These are phyloP conservation scores for Caenorhabditis remanei DNA, from an alignment of 1,140 invertebrate species.

Conservation along the genomic window DNA sequence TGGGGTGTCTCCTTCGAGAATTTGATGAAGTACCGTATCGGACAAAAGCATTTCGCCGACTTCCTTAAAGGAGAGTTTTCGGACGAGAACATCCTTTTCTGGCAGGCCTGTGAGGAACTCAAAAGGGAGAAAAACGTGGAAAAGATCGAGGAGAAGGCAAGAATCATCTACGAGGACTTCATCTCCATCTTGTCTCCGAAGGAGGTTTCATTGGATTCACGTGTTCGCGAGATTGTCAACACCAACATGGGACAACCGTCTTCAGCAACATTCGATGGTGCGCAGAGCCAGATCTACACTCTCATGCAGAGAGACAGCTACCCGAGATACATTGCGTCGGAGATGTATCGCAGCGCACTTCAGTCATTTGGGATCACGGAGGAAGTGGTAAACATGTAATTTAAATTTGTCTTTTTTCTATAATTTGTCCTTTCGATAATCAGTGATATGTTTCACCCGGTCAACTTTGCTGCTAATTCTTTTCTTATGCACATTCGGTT, in stretches of 20 bases:
- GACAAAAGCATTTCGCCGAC: conserved; percentile 95
- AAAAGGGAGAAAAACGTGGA: conserved; percentile 93
- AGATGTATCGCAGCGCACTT: background rate
- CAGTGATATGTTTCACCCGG: no score
- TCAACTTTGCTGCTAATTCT: no score
- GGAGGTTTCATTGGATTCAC: conserved; percentile 97
- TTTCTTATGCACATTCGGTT: no score
- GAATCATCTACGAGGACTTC: conserved; percentile 98
- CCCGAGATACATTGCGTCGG: conserved; percentile 84
- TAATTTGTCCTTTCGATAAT: no score
- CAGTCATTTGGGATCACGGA: background rate
- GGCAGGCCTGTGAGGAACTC: conserved; percentile 97
- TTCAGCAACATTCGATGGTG: conserved; percentile 96
- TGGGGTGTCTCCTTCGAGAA: conserved; percentile 96
- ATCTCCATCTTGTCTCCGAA: conserved; percentile 99
- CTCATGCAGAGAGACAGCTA: conserved; percentile 99
- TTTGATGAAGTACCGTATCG: conserved; percentile 85
- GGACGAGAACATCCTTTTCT: conserved; percentile 99
- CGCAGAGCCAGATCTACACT: conserved; percentile 99
- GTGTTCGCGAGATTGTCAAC: conserved; percentile 96
- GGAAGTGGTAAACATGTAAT: background rate
- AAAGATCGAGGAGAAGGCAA: conserved; percentile 89
- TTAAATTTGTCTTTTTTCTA: no score
- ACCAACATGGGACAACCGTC: conserved; percentile 92
- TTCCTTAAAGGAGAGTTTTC: conserved; percentile 98